Conservation (phyloP, 1,140 invertebrate genomes). For the Pteromalus puparum region DNA sequence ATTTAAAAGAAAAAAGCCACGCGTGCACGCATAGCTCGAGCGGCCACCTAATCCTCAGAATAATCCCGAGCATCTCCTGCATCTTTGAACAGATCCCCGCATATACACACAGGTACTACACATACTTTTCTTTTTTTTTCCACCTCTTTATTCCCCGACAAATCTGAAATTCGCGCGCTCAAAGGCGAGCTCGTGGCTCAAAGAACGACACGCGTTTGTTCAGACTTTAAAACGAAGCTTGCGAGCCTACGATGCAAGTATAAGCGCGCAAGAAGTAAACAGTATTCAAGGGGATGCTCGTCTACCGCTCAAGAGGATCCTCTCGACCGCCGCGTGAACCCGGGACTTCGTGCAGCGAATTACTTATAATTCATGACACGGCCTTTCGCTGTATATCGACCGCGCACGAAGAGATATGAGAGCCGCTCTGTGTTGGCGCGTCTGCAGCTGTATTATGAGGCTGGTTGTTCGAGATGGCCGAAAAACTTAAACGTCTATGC, state of each 20-base stretch:
- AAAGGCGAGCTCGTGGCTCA: background rate
- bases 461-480: background rate
- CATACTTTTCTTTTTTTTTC: background rate
- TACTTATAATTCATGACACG: conserved; percentile 20
- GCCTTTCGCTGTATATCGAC: conserved; percentile 19
- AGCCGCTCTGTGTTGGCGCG: background rate
- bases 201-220: conserved; percentile 9
- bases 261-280: conserved; percentile 19
- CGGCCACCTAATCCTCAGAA: background rate
- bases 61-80: background rate
- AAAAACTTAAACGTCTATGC: no score
- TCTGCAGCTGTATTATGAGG: background rate
- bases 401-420: background rate
- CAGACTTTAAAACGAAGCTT: conserved; percentile 2
- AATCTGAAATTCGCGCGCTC: conserved; percentile 1
- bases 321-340: background rate
- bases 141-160: background rate
- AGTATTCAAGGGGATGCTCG: conserved; percentile 25
- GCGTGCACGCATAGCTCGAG: no score
- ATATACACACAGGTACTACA: no score
- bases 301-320: background rate
- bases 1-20: background rate
- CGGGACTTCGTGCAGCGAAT: background rate
- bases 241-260: background rate
- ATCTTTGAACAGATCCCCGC: background rate